A percentile compares a stretch with the other conserved stretches of the same genome.
Evolutionary conservation across 2,888 invertebrate species (phyloP).

Genomic region (Phorcus lineatus): DNA sequence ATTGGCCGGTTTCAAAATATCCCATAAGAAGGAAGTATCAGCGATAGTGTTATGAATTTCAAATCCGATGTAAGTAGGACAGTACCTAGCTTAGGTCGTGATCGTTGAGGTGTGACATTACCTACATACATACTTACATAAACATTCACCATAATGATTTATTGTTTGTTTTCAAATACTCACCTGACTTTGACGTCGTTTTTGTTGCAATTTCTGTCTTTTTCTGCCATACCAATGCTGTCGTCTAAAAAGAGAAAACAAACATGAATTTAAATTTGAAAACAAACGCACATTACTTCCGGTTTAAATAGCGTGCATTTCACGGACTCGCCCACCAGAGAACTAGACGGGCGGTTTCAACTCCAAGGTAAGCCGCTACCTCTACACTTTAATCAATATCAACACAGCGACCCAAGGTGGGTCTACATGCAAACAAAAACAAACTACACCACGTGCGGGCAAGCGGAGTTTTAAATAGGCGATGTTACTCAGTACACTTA

Average conservation of each 20-base stretch:
- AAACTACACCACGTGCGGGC: slow-evolving; percentile 12
- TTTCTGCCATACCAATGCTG: slow-evolving; percentile 10
- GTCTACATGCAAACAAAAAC: not conserved
- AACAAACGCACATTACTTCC: slow-evolving; percentile 6
- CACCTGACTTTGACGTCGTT: slow-evolving; percentile 30
- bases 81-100: too few species aligned
- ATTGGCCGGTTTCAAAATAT: too few species aligned
- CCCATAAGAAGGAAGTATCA: too few species aligned
- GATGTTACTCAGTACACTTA: slow-evolving; percentile 14
- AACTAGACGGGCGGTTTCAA: not conserved
- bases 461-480: not conserved
- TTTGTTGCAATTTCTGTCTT: slow-evolving; percentile 16
- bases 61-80: too few species aligned
- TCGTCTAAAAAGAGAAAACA: not conserved
- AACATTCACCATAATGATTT: too few species aligned
- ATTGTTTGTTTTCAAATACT: not conserved
- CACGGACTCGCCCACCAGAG: not conserved
- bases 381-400: not conserved
- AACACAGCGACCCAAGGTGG: not conserved
- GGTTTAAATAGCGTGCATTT: not conserved
- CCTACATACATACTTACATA: too few species aligned
- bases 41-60: too few species aligned
- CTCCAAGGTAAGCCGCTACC: too few species aligned
- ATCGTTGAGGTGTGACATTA: too few species aligned
- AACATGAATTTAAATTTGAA: not conserved